These are phyloP conservation scores for Arrhamphus sclerolepis DNA, from an alignment of 2,797 vertebrate genomes.

Conservation along the genomic window DNA sequence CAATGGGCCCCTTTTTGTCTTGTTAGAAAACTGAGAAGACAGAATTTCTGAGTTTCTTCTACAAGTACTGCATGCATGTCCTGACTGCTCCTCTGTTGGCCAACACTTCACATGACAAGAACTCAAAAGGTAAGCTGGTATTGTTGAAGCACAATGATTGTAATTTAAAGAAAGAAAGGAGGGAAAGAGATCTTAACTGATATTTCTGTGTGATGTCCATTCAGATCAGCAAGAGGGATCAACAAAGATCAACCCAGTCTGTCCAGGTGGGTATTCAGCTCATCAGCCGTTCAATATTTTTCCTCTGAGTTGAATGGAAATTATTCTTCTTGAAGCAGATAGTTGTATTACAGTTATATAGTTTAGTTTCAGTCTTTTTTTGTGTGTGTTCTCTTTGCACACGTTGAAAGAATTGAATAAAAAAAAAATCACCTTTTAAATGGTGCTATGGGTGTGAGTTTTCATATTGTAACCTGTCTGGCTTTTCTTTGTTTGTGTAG, in stretches of 20 bases:
- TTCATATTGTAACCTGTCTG: neutral
- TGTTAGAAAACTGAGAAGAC: constrained; percentile 98
- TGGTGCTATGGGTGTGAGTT: neutral
- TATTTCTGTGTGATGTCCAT: constrained; percentile 15
- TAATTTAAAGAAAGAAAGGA: neutral
- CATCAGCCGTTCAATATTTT: neutral
- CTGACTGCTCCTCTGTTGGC: constrained; percentile 96
- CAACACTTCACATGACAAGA: constrained; percentile 93
- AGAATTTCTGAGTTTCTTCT: constrained; percentile 98
- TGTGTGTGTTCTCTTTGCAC: neutral
- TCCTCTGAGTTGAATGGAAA: neutral
- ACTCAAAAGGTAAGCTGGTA: constrained; percentile 84
- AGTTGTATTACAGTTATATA: too few species aligned
- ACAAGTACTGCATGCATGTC: constrained; percentile 99
- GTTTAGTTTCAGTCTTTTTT: neutral
- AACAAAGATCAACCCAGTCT: constrained; percentile 89
- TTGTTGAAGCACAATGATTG: neutral
- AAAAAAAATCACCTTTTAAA: too few species aligned
- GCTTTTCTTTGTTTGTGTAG: constrained; percentile 71
- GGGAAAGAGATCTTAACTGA: neutral
- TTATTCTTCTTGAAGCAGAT: too few species aligned
- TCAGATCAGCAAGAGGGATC: constrained; percentile 89
- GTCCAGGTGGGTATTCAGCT: constrained; percentile 84
- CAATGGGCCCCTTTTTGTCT: neutral
- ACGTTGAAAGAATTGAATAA: too few species aligned